These are phyloP conservation scores for Epinotia nisella DNA, from an alignment of 2,888 invertebrate species.

Conservation along the genomic window DNA sequence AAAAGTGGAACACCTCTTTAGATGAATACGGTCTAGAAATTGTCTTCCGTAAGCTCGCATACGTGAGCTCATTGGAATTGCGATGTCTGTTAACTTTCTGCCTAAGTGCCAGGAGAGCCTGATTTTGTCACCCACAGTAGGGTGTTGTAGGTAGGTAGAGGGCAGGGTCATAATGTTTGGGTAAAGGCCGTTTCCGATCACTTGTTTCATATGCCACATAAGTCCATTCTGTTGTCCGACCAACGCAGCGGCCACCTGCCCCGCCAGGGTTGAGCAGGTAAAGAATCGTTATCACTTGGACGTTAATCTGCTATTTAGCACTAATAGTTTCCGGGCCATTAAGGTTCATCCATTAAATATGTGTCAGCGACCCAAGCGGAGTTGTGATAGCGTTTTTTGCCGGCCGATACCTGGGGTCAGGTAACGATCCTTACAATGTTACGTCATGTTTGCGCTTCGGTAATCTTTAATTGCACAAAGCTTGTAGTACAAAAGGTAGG, in stretches of 20 bases:
- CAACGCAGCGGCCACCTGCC: slow-evolving; percentile 15
- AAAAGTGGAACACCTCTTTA: slow-evolving; percentile 4
- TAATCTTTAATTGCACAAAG: slow-evolving; percentile 5
- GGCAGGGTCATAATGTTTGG: background rate
- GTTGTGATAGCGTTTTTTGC: slow-evolving; percentile 18
- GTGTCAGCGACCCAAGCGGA: slow-evolving; percentile 32
- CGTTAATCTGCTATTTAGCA: slow-evolving; percentile 37
- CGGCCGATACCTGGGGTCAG: slow-evolving; percentile 20
- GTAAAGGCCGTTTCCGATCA: background rate
- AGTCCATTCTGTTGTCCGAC: background rate
- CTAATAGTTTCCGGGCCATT: slow-evolving; percentile 44
- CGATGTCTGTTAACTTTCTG: background rate
- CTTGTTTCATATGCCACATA: background rate
- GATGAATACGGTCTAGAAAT: slow-evolving; percentile 1
- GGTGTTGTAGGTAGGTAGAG: background rate
- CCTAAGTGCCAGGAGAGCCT: background rate
- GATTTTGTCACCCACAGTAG: background rate
- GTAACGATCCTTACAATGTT: slow-evolving; percentile 3
- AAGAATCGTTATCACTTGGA: slow-evolving; percentile 26
- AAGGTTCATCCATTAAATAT: slow-evolving; percentile 35
- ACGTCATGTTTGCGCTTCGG: background rate
- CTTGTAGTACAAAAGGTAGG: background rate
- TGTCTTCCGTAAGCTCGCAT: background rate
- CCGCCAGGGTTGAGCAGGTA: slow-evolving; percentile 33
- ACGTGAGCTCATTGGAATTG: background rate